These are phyloP conservation scores for Tretioscincus oriximinensis DNA, from an alignment of 2,113 vertebrate species.

Conservation along the genomic window DNA sequence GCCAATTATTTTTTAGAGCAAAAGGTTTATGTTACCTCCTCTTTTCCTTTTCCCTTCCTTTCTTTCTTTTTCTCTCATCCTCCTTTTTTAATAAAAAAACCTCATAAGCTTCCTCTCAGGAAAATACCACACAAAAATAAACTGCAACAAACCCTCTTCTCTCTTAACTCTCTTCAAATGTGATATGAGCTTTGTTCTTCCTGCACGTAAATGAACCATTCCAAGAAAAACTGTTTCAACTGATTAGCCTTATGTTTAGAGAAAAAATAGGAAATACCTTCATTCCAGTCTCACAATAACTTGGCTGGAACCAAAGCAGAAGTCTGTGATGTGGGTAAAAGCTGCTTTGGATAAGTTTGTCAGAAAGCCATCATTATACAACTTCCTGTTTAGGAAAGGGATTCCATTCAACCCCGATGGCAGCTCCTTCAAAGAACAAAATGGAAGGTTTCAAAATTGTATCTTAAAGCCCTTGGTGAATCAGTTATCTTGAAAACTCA, in stretches of 20 bases:
- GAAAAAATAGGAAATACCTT: constrained; percentile 59
- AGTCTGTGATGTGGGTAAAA: background rate
- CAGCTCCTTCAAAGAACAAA: constrained; percentile 52
- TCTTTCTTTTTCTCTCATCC: too few relatives aligned
- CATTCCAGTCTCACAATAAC: background rate
- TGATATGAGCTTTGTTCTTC: background rate
- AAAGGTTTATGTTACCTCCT: background rate
- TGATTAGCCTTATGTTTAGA: background rate
- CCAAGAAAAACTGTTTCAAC: constrained; percentile 34
- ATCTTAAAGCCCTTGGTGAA: constrained; percentile 31
- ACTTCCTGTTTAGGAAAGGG: constrained; percentile 65
- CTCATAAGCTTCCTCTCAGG: too few relatives aligned
- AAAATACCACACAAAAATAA: constrained; percentile 20
- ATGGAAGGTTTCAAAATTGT: constrained; percentile 42
- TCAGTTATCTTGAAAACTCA: constrained; percentile 22
- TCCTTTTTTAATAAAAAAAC: background rate
- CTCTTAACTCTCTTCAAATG: constrained; percentile 18
- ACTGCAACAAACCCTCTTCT: background rate
- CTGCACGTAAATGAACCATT: constrained; percentile 36
- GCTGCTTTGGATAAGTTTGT: constrained; percentile 50
- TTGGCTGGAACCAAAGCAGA: constrained; percentile 40
- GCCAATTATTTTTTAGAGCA: background rate
- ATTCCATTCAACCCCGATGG: constrained; percentile 49
- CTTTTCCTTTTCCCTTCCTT: background rate
- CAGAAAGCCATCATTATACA: constrained; percentile 56